These are phyloP conservation scores for Triplophysa siluroides DNA, from an alignment of 2,113 vertebrate species.

Conservation along the genomic window DNA sequence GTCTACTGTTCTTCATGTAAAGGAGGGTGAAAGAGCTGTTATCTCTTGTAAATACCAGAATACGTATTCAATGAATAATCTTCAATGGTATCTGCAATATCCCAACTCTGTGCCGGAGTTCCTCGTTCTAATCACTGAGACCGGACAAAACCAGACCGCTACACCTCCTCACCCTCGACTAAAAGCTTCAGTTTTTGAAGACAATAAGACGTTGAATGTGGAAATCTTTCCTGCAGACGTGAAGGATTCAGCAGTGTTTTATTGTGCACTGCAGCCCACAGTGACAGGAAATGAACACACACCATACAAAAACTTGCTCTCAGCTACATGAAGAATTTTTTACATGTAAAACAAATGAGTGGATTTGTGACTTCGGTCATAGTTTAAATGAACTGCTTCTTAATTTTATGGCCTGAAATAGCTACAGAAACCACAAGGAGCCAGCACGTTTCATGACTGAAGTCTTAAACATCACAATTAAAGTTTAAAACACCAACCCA, in stretches of 20 bases:
- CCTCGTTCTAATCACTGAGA: slow-evolving; percentile 27
- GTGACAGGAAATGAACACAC: slow-evolving; percentile 1
- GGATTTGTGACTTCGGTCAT: not conserved
- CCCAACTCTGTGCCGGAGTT: slow-evolving; percentile 5
- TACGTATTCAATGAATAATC: slow-evolving; percentile 8
- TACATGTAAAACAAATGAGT: not conserved
- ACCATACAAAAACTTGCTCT: slow-evolving; percentile 4
- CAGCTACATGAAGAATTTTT: not conserved
- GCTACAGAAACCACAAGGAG: not conserved
- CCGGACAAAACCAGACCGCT: not conserved
- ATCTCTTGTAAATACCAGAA: slow-evolving; percentile 34
- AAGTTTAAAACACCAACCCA: too few species aligned
- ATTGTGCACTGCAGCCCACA: slow-evolving; percentile 36
- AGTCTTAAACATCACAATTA: too few species aligned
- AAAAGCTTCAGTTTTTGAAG: not conserved
- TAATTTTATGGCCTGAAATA: too few species aligned
- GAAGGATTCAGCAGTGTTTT: slow-evolving; percentile 9
- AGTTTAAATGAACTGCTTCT: too few species aligned
- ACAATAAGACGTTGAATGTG: not conserved
- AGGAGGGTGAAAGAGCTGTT: not conserved
- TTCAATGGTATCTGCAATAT: slow-evolving; percentile 49
- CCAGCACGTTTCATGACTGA: not conserved
- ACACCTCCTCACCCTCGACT: slow-evolving; percentile 25
- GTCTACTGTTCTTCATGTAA: not conserved
- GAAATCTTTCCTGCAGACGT: not conserved